Evolutionary conservation across 2,888 invertebrate genomes (phyloP).

Genomic region (Zygothrica quintamaculata): DNA sequence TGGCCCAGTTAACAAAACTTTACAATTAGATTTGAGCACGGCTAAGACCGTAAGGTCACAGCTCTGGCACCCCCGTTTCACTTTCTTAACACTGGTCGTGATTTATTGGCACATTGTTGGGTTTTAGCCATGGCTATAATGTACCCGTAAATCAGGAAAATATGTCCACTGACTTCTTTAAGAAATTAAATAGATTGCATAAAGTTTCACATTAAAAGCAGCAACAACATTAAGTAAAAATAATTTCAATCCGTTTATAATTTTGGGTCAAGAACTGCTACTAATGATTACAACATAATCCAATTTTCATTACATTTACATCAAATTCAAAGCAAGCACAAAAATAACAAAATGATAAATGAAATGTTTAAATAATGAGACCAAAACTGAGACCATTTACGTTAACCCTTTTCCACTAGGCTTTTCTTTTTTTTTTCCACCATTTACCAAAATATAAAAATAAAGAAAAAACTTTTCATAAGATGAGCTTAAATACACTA

Average conservation of each 20-base stretch:
- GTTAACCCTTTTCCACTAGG: conserved; percentile 56
- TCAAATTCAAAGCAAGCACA: conserved; percentile 41
- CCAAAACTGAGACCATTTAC: conserved; percentile 38
- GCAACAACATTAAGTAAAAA: conserved; percentile 26
- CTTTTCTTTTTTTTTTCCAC: conserved; percentile 28
- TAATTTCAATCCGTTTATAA: conserved; percentile 20
- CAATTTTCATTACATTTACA: conserved; percentile 75
- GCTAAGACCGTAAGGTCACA: conserved; percentile 49
- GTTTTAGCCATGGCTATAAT: conserved; percentile 41
- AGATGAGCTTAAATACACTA: conserved; percentile 25
- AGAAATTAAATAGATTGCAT: conserved; percentile 37
- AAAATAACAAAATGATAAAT: conserved; percentile 65
- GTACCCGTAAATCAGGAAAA: conserved; percentile 65
- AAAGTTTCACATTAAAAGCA: conserved; percentile 13
- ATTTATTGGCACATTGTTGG: conserved; percentile 70
- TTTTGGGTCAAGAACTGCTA: conserved; percentile 32
- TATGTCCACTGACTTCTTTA: conserved; percentile 49
- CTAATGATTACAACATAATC: conserved; percentile 75
- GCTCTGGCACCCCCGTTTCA: not conserved
- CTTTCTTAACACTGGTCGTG: too few relatives aligned
- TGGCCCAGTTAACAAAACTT: conserved; percentile 67
- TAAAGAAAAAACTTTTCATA: conserved; percentile 17
- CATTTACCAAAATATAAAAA: too few relatives aligned
- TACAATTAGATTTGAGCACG: conserved; percentile 71
- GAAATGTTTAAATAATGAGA: conserved; percentile 75